Conservation (phyloP, 2,113 vertebrate species). For the Cephalophus harveyi region DNA sequence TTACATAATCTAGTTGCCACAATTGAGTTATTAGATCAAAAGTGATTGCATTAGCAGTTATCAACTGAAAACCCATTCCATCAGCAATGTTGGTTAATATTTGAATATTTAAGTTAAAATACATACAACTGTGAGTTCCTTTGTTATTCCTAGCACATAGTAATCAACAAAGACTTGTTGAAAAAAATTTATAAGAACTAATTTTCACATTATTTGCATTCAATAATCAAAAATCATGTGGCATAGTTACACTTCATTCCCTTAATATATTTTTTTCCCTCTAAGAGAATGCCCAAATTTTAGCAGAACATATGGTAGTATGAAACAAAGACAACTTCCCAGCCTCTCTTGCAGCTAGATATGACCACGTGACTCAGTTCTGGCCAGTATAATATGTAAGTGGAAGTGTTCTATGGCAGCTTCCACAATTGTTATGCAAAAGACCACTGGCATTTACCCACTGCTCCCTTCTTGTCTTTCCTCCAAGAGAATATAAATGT, state of each 20-base stretch:
- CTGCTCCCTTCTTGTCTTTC: not conserved
- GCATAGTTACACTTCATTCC: not conserved
- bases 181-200: not conserved
- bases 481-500: not conserved
- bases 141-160: not conserved
- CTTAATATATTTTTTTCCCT: not conserved
- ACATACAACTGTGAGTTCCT: not conserved
- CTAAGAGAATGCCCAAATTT: not conserved
- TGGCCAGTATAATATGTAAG: not conserved
- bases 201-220: slow-evolving; percentile 11
- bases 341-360: not conserved
- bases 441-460: not conserved
- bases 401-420: not conserved
- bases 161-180: not conserved
- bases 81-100: not conserved
- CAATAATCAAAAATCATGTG: not conserved
- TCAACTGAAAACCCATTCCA: not conserved
- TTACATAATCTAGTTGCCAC: not conserved
- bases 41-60: not conserved
- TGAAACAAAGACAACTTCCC: not conserved
- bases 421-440: not conserved
- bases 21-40: not conserved
- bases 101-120: slow-evolving; percentile 28
- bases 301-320: not conserved
- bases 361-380: not conserved